Evolutionary conservation across 2,113 vertebrate genomes (phyloP).

Genomic region (Aleadryas rufinucha): DNA sequence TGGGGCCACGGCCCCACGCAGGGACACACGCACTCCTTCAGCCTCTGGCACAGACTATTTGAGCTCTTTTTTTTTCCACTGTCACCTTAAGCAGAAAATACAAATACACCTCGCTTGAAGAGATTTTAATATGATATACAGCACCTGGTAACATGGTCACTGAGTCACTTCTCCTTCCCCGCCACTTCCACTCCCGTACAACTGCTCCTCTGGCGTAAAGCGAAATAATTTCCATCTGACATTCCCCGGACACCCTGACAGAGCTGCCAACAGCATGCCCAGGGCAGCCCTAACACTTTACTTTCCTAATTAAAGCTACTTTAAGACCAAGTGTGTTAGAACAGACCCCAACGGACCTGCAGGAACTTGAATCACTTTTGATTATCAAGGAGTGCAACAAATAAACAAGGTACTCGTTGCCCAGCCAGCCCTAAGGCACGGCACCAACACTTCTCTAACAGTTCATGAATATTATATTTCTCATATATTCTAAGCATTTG

Average conservation of each 20-base stretch:
- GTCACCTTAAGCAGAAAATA: neutral
- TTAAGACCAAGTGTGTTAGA: neutral
- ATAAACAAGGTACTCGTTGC: neutral
- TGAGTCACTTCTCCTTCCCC: neutral
- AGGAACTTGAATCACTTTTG: neutral
- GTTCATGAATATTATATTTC: neutral
- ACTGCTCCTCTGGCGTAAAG: neutral
- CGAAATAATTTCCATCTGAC: neutral
- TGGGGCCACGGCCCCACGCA: neutral
- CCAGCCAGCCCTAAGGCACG: neutral
- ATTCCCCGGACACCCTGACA: accelerated
- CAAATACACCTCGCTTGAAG: accelerated
- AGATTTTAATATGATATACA: neutral
- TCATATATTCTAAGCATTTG: neutral
- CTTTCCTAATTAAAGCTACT: neutral
- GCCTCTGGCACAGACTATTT: neutral
- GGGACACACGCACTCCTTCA: neutral
- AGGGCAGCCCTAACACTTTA: neutral
- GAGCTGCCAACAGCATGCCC: neutral
- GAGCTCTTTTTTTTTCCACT: accelerated
- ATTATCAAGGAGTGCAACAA: neutral
- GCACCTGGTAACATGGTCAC: accelerated
- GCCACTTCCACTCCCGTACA: accelerated
- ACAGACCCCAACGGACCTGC: neutral
- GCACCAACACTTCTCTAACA: neutral